Evolutionary conservation across 2,888 invertebrate species (phyloP).

Genomic region (Crioceris asparagi): DNA sequence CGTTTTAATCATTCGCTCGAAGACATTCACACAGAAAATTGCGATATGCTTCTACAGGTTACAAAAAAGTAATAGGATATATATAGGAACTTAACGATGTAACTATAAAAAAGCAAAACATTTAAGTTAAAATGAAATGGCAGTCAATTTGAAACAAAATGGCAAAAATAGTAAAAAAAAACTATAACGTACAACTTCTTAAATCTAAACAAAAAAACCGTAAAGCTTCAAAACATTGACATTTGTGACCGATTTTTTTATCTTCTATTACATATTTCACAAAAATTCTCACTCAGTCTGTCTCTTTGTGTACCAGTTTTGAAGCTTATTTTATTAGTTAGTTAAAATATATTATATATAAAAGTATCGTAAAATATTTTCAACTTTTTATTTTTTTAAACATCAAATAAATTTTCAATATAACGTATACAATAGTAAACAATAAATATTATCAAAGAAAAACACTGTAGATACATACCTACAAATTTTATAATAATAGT

Average conservation of each 20-base stretch:
- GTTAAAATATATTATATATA: constrained; percentile 24
- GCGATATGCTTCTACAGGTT: constrained; percentile 26
- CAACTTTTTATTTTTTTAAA: constrained; percentile 19
- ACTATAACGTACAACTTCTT: constrained; percentile 20
- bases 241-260: no score
- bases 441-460: constrained; percentile 19
- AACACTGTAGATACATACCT: constrained; percentile 22
- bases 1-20: constrained; percentile 12
- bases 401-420: constrained; percentile 20
- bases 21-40: constrained; percentile 19
- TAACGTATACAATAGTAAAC: constrained; percentile 22
- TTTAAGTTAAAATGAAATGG: constrained; percentile 32
- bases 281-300: constrained; percentile 7
- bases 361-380: constrained; percentile 23
- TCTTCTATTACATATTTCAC: no score
- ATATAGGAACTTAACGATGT: constrained; percentile 33
- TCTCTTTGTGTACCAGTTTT: constrained; percentile 13
- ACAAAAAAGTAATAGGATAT: constrained; percentile 21
- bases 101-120: constrained; percentile 28
- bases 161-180: constrained; percentile 29
- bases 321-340: constrained; percentile 19
- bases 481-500: constrained; percentile 14
- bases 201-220: constrained; percentile 16
- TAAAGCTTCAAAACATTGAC: constrained; percentile 4
- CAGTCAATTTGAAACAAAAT: constrained; percentile 31